These are phyloP conservation scores for Morone chrysops DNA, from an alignment of 2,113 vertebrate genomes.

Conservation along the genomic window DNA sequence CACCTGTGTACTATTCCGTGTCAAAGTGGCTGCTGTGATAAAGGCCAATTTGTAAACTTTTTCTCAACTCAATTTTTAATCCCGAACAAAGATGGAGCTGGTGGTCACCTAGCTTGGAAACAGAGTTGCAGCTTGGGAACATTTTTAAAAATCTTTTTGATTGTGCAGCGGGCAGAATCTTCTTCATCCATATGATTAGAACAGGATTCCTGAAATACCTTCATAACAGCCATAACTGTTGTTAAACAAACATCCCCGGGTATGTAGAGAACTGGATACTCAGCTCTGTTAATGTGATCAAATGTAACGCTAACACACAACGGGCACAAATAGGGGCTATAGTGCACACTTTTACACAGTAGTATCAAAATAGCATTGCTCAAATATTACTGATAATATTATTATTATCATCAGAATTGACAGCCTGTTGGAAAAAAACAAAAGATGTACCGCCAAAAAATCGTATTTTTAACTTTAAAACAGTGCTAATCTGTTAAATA, in stretches of 20 bases:
- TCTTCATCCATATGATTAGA: neutral
- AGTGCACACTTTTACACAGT: neutral
- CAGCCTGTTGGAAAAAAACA: neutral
- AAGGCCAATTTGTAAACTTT: neutral
- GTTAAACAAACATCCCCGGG: neutral
- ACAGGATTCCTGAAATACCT: neutral
- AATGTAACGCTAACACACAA: too few relatives aligned
- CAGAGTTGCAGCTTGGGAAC: neutral
- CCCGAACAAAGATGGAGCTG: neutral
- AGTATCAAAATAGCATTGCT: neutral
- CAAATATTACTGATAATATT: neutral
- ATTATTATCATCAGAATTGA: neutral
- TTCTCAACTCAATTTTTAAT: neutral
- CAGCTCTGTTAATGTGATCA: neutral
- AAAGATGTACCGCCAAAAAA: neutral
- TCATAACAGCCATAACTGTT: neutral
- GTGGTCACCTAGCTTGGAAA: neutral
- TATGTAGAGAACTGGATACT: neutral
- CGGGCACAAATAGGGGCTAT: neutral
- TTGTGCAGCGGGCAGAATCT: neutral
- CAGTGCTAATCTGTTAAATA: neutral
- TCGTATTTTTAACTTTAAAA: neutral
- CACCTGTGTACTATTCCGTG: too few relatives aligned
- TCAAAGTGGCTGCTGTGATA: too few relatives aligned
- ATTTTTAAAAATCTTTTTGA: neutral